Evolutionary conservation across 2,888 invertebrate genomes (phyloP), one percentile per base, ranked within the genome.

Genomic region (Andrena trimmerana): DNA sequence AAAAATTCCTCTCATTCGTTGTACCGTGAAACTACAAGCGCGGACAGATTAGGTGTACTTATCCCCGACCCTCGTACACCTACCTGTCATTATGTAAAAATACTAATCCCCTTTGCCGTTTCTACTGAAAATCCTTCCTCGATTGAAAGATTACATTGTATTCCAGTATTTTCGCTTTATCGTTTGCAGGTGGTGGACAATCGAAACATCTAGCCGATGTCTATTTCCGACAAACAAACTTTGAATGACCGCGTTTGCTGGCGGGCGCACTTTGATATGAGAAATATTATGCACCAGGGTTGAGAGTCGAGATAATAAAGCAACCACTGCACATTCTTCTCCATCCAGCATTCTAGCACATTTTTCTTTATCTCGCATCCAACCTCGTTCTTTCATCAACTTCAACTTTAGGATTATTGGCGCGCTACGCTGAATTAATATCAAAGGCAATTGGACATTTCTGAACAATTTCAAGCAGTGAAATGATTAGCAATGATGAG

Each of bases 51-150:
- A 89, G 76, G 65, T 68, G 48, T 71, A 82, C 83, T 87, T 78
- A 85, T 74, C 73, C 54, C 57, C 81, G 84, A 84, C 79, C 86
- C 87, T 69, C 59, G 48, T 48, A 59, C 69, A 66, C 69, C 87
- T 81, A 84, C 74, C 67, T 79, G 78, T 79, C 67, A 83, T 90
- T 87, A 86, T 88, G 86, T 85, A 86, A 88, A 88, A 90, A 81
- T 79, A 83, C 86, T 88, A 90, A 90, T 89, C 88, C 85, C 75
- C 83, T 90, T 90, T 88, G 88, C 86, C 75, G 69, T 83, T 76
- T n/a, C 24, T 65, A 24, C 27, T 20, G 67, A 68, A 62, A 24
- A 27, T 2, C 59, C 16, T 6, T 16, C 27, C 57, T 13, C 33
- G 66, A 83, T 78, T 48, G 50, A 57, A 27, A 73, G 65, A 82